phyloP scores from a whole-genome alignment of 2,797 vertebrate genomes.

The Ctenopoma kingsleyae region DNA sequence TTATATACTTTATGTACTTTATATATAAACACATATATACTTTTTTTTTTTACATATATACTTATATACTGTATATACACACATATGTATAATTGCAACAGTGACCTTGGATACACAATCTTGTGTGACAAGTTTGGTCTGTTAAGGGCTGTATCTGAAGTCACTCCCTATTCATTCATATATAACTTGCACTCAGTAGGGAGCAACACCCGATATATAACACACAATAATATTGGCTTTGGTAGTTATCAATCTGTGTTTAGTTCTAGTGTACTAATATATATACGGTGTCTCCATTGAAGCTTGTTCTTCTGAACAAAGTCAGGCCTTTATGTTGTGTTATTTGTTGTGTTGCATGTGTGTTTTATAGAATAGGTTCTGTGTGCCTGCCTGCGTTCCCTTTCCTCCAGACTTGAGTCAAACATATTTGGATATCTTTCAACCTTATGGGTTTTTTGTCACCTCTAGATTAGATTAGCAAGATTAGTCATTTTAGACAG shows the following conservation, averaged over 20 bases:
- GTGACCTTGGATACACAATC: background rate
- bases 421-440: background rate
- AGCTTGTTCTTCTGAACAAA: background rate
- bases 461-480: background rate
- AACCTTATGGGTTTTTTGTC: background rate
- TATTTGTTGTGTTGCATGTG: slow-evolving; percentile 27
- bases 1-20: no score
- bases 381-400: slow-evolving; percentile 17
- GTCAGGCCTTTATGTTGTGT: slow-evolving; percentile 3
- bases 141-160: background rate
- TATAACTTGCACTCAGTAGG: no score
- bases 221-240: no score
- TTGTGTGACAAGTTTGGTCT: background rate
- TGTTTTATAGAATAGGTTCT: background rate
- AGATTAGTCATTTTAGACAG: background rate
- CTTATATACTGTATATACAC: no score
- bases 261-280: background rate
- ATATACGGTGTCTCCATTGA: background rate
- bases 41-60: no score
- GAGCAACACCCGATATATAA: no score
- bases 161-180: no score
- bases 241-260: no score
- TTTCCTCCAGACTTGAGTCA: background rate
- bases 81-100: background rate
- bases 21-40: no score